Conservation (phyloP, 1,140 invertebrate species). For the Propsilocerus akamusi region DNA sequence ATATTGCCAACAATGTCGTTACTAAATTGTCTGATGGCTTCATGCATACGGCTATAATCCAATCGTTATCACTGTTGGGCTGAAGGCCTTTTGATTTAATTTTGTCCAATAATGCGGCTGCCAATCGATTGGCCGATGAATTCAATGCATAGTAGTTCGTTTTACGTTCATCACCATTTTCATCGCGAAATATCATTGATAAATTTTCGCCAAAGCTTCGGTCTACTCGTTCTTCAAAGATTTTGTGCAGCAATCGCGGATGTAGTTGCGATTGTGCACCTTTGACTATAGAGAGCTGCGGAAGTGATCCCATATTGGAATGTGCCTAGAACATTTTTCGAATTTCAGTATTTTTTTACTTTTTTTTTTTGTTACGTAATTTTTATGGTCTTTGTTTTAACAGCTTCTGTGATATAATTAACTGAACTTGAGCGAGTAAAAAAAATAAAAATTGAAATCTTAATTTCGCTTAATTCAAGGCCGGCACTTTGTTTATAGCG, state of each 20-base stretch:
- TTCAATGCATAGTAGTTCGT: conserved; percentile 39
- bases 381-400: no score
- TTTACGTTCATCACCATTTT: conserved; percentile 22
- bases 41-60: conserved; percentile 55
- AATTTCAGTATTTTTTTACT: no score
- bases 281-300: conserved; percentile 38
- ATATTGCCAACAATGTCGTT: conserved; percentile 44
- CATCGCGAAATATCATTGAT: conserved; percentile 35
- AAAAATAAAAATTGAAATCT: no score
- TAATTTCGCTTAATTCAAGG: no score
- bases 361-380: no score
- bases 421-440: no score
- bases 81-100: conserved; percentile 18
- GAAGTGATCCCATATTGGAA: conserved; percentile 49
- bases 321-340: no score
- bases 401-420: no score
- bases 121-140: conserved; percentile 34
- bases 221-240: conserved; percentile 27
- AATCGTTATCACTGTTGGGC: conserved; percentile 40
- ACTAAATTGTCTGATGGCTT: conserved; percentile 52
- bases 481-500: no score
- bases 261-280: conserved; percentile 26
- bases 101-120: conserved; percentile 29
- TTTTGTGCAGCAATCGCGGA: conserved; percentile 28
- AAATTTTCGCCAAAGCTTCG: conserved; percentile 23